Conservation (phyloP, 2,797 vertebrate genomes). For the Florisuga fusca region DNA sequence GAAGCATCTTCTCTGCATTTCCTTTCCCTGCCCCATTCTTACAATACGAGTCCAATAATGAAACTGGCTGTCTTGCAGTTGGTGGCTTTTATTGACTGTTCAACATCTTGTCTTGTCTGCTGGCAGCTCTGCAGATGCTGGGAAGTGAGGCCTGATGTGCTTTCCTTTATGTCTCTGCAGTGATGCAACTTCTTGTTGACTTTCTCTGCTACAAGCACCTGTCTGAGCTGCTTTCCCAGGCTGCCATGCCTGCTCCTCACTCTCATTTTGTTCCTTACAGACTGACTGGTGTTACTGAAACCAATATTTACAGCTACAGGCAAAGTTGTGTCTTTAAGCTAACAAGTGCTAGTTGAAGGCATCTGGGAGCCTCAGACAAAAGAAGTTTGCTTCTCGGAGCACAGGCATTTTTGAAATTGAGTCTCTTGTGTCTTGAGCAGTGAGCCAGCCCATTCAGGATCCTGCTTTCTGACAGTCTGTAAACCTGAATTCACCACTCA, state of each 20-base stretch:
- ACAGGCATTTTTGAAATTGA: neutral
- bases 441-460: neutral
- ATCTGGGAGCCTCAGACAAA: neutral
- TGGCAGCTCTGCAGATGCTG: neutral
- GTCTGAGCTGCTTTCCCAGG: slow-evolving; percentile 17
- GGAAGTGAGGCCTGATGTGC: neutral
- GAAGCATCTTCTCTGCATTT: neutral
- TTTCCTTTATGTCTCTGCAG: neutral
- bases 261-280: neutral
- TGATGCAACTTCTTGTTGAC: slow-evolving; percentile 24
- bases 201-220: neutral
- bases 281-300: neutral
- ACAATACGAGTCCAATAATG: neutral
- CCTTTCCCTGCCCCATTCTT: neutral
- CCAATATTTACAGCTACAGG: neutral
- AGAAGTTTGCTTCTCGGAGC: neutral
- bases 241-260: neutral
- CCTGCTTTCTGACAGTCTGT: neutral
- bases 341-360: neutral
- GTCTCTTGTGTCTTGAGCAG: neutral
- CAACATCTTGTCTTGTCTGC: neutral
- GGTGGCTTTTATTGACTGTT: neutral
- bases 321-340: neutral
- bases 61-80: neutral
- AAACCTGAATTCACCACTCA: neutral